Base-by-base conservation (phyloP, 2,797 vertebrate species). In the Sparus aurata region DNA sequence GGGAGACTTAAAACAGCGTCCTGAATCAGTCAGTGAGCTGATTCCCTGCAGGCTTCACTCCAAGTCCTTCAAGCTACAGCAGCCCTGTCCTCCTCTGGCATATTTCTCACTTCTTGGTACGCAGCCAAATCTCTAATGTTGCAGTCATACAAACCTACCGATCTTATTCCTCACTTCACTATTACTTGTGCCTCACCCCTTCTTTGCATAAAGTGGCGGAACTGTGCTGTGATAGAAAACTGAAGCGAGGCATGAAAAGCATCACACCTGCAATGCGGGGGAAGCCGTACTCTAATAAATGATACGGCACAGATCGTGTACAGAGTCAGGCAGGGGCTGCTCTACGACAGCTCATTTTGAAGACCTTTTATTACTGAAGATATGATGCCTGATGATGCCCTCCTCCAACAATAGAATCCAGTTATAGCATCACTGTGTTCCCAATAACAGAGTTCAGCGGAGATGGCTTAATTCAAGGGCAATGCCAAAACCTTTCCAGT, bases 211-310 rank as follows among this genome's bases (percentile, higher is more conserved):
- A 62, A 75, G 67, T 75, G 63, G 59, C 2, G 1, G 25, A 84
- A 75, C 67, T 80, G 30, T 62, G 18, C 66, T 46, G 75, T 9
- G 1, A 71, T 62, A 53, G 75, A 81, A 89, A 82, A 80, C 73
- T 27, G 9, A 77, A 68, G 55, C 70, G 63, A 82, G 34, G 62
- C 61, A 68, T 54, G 49, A 77, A 77, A 75, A 71, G 38, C 77
- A 69, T 79, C 73, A 71, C 83, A 86, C 72, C 86, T 85, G 91
- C 88, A 89, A 82, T 90, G 87, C 87, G 45, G 85, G 38, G 47
- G 69, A 87, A 76, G 70, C 80, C 59, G 50, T n/a, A 73, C 54
- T 68, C 68, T 86, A 87, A 89, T 87, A 90, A 93, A 93, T 69
- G 80, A 91, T 79, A 84, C 74, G 49, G 69, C 57, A 66, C 68